Base-by-base conservation (phyloP, 2,113 vertebrate species). In the Rhea pennata region DNA sequence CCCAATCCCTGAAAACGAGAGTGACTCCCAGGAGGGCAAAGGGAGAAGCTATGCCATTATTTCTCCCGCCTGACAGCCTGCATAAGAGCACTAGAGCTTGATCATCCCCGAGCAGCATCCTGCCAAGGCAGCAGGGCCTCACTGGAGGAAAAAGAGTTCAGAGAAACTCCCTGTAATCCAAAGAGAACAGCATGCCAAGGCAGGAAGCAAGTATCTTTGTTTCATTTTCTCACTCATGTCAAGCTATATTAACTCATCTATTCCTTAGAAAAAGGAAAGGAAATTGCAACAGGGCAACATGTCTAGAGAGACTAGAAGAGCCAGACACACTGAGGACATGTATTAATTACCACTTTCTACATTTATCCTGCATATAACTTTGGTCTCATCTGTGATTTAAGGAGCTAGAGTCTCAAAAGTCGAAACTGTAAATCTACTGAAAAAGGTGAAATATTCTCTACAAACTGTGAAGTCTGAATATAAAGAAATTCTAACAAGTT, bases 311-410 rank as follows among this genome's bases (percentile, higher is more conserved):
- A 58, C 7, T 31, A 64, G 76, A 33, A 86, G 51, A 75, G 80
- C 46, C 62, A 93, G 88, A 76, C 91, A 76, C 64, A 27, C 59
- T 0, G 5, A 93, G 85, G 36, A 88, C 66, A 69, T 53, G 58
- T 91, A 94, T 96, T 96, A 97, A 95, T 97, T 96, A 93, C 88
- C n/a, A 31, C 61, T 77, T 86, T 53, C 95, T 96, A 92, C 94
- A 95, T 96, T 94, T 93, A 90, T 36, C 67, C 64, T 72, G 54
- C 20, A 36, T 90, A 9, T 74, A 94, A 81, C 87, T 92, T 72
- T 0, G 3, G 46, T 71, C 72, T 95, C 4, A 0, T 76, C 85
- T 88, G 82, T 79, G 92, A 90, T 75, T 95, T 70, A 50, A 79
- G 84, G 58, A 94, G 78, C 56, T 74, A 65, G 92, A 94, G 94